Conservation (phyloP, 1,140 invertebrate genomes). For the Drosophila setifemur region DNA sequence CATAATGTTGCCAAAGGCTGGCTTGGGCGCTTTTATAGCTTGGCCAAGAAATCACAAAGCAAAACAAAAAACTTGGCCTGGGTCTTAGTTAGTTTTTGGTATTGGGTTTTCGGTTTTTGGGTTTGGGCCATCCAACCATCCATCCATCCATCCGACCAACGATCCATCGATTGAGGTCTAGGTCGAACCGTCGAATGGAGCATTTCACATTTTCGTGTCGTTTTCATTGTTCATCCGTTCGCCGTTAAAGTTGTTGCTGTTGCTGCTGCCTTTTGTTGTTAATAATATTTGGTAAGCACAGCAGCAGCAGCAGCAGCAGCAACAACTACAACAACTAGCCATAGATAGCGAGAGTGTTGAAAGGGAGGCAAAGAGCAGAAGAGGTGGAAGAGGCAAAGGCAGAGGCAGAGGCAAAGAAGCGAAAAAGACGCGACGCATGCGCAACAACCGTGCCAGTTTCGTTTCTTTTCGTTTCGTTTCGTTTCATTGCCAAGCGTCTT, state of each 20-base stretch:
- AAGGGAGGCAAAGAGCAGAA: too few species aligned
- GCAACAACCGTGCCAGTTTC: conserved; percentile 65
- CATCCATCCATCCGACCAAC: too few species aligned
- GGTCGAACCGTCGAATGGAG: conserved; percentile 72
- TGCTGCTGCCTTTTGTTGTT: conserved; percentile 8
- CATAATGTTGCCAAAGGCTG: conserved; percentile 70
- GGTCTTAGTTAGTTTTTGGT: not conserved
- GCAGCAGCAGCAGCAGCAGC: not conserved
- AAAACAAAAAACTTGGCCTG: conserved; percentile 4
- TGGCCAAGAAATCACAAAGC: conserved; percentile 1
- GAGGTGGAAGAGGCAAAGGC: not conserved
- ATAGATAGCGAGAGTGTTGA: conserved; percentile 43
- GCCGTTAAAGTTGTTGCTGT: conserved; percentile 13
- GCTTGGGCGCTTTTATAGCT: conserved; percentile 10
- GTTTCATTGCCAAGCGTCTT: conserved; percentile 66
- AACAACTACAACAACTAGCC: conserved; percentile 5
- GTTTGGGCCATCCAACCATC: conserved; percentile 41
- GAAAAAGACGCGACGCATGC: conserved; percentile 48
- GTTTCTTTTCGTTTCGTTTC: conserved; percentile 29
- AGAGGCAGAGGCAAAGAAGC: not conserved
- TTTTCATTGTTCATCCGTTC: conserved; percentile 71
- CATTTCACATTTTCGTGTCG: conserved; percentile 80
- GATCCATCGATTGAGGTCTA: conserved; percentile 76
- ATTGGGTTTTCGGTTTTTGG: conserved; percentile 3
- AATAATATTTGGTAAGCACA: conserved; percentile 68